Base-by-base conservation (phyloP, 30 jellyfish, hydroid and myxozoan genomes). In the Aurelia sp. region DNA sequence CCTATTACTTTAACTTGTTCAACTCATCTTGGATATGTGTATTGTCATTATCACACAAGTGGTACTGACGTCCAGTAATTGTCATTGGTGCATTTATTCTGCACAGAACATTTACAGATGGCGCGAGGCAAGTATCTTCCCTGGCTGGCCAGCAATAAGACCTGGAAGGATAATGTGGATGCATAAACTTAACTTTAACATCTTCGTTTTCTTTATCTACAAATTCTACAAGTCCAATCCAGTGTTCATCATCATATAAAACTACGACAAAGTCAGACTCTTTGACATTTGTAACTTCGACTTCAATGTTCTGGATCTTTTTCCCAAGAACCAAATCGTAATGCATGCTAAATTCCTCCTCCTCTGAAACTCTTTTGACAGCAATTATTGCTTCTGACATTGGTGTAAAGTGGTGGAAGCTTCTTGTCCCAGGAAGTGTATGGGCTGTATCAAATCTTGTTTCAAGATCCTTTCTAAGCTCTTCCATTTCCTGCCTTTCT, bases 371-470 rank as follows among this genome's bases (percentile, higher is more conserved):
- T 30, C 77, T 19, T 30, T 82, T 82, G 18, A 78, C 87, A 4
- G 63, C 89, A 7, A 68, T 66, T 4, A 82, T 21, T 1, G 4
- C 8, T 31, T 82, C 77, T 22, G 75, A 82, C 18, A 64, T 17
- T 38, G 87, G 86, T 50, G 33, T 89, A 87, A 87, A 87, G 63
- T 78, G 77, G 65, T 76, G 86, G 65, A 74, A 87, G 17, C 78
- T 62, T 30, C 78, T 51, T 13, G 95, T 74, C 38, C 92, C 92
- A 53, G 95, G 92, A 4, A 72, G 22, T 13, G 95, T 87, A 5
- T 48, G 48, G n/a, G 88, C 93, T 21, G 60, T 63, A 17, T 8
- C 22, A 10, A 60, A 85, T 85, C 92, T 74, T 8, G 13, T 79
- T 65, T 73, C 38, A 6, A 86, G 94, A 62, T 18, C 8, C 11